Conservation (phyloP, 1,140 invertebrate genomes). For the Meteorus sp. region DNA sequence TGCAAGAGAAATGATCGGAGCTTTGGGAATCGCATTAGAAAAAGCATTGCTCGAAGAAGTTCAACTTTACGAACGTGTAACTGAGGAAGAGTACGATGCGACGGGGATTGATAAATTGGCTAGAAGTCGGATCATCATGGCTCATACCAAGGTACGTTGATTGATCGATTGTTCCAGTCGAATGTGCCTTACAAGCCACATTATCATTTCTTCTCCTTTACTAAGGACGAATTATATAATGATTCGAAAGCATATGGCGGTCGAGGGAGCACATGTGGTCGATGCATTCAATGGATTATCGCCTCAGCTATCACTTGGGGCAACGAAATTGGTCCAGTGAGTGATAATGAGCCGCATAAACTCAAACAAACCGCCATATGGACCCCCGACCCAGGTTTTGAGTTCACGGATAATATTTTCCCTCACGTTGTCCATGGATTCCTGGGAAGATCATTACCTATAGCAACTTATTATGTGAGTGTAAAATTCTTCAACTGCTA, state of each 20-base stretch:
- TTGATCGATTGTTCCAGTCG: not conserved
- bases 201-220: not conserved
- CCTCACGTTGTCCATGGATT: constrained; percentile 80
- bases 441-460: constrained; percentile 69
- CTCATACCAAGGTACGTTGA: constrained; percentile 19
- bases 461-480: constrained; percentile 72
- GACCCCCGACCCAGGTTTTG: constrained; percentile 69
- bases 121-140: constrained; percentile 63
- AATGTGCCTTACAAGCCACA: not conserved
- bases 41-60: constrained; percentile 68
- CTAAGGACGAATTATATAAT: constrained; percentile 23
- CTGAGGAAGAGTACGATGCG: constrained; percentile 80
- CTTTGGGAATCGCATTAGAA: constrained; percentile 67
- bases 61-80: constrained; percentile 70
- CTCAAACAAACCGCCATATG: constrained; percentile 72
- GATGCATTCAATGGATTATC: constrained; percentile 69
- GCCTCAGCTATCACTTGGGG: constrained; percentile 72
- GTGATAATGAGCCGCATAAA: constrained; percentile 40
- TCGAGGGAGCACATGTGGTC: constrained; percentile 59
- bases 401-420: constrained; percentile 72
- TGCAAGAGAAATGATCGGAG: constrained; percentile 65
- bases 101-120: constrained; percentile 70
- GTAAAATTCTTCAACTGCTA: not conserved
- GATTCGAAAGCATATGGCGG: not conserved
- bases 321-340: constrained; percentile 41